A percentile compares a stretch with the other conserved stretches of the same genome.
Conservation (phyloP, 2,797 vertebrate genomes). For the Sebastes glaucus region DNA sequence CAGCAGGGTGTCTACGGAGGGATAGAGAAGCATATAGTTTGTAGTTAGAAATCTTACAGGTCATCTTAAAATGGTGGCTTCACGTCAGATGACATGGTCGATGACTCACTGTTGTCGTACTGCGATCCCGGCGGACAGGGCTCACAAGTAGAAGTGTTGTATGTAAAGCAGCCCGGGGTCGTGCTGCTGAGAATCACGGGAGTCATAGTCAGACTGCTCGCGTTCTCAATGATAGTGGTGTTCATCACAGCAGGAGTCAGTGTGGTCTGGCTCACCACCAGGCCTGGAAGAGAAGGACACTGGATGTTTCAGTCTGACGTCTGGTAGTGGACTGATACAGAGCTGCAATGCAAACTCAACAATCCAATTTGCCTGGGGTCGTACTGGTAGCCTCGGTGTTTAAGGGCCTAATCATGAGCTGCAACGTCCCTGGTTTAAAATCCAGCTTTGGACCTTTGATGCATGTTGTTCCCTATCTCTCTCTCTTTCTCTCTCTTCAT, state of each 20-base stretch:
- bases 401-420: background rate
- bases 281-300: conserved; percentile 59
- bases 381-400: background rate
- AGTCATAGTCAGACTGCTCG: conserved; percentile 63
- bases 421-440: background rate
- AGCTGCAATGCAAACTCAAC: background rate
- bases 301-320: background rate
- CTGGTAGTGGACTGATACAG: background rate
- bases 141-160: conserved; percentile 84
- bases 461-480: background rate
- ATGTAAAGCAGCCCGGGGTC: conserved; percentile 76
- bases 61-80: background rate
- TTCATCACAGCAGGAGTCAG: conserved; percentile 70
- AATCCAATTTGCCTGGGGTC: background rate
- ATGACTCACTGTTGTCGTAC: conserved; percentile 80
- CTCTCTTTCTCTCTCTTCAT: background rate
- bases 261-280: conserved; percentile 82
- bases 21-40: background rate
- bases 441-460: background rate
- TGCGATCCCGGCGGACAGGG: conserved; percentile 83
- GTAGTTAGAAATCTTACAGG: background rate
- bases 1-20: conserved; percentile 76
- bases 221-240: conserved; percentile 65
- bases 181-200: conserved; percentile 76
- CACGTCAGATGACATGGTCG: background rate